Evolutionary conservation across 2,888 invertebrate genomes (phyloP).

Genomic region (Lasioglossum marginatum): DNA sequence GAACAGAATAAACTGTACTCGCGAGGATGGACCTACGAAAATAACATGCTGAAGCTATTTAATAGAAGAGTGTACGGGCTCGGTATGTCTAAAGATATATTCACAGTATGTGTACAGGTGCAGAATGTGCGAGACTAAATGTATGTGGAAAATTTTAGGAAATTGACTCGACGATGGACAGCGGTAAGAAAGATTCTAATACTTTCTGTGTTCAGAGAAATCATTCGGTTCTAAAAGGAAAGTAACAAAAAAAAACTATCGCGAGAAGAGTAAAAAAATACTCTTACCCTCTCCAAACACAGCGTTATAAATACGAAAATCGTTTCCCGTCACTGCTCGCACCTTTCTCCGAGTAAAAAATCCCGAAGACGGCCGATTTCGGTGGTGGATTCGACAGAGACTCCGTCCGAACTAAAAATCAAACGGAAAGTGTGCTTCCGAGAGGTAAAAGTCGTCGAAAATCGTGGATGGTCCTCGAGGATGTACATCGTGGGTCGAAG

Average conservation of each 20-base stretch:
- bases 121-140: neutral
- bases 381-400: neutral
- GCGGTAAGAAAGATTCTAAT: neutral
- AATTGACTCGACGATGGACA: neutral
- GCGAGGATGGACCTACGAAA: neutral
- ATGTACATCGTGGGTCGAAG: neutral
- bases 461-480: neutral
- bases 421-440: neutral
- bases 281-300: neutral
- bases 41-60: neutral
- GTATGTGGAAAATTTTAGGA: neutral
- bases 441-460: neutral
- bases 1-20: neutral
- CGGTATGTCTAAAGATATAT: neutral
- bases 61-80: neutral
- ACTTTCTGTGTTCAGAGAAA: neutral
- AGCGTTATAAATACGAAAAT: neutral
- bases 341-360: neutral
- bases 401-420: neutral
- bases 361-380: neutral
- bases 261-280: neutral
- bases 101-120: neutral
- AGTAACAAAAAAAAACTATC: too few relatives aligned
- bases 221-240: neutral
- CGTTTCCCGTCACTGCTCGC: neutral